Base-by-base conservation (phyloP, 2,797 vertebrate genomes). In the Sebastes aleutianus region DNA sequence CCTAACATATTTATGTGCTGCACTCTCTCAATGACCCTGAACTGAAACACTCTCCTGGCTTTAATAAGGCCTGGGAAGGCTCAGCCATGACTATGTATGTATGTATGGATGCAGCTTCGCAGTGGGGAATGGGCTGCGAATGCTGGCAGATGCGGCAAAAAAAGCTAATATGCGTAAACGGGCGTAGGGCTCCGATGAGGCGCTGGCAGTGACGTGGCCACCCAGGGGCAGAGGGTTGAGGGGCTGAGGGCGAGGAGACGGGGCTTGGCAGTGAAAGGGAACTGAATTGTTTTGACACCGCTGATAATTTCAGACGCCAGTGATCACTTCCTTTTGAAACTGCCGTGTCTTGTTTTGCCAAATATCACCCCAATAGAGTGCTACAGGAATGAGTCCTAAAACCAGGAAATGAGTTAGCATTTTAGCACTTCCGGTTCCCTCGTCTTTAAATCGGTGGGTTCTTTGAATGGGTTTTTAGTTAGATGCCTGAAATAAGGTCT, bases 251-350 rank as follows among this genome's bases (percentile, higher is more conserved):
- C 67, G 68, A 78, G 80, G 89, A 75, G 80, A 76, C 85, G 72
- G 74, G 80, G 85, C 91, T 86, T 86, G 91, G 93, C 93, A 93
- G 86, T 56, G 85, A 70, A 85, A 85, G 91, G 88, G 93, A 93
- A 94, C 82, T 82, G 89, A 96, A 94, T 94, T 94, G 90, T 96
- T 96, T 95, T 95, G 95, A 96, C 95, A 95, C 86, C 82, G 68
- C 88, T 89, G 88, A 91, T 94, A 88, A 94, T 91, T 93, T 91
- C 89, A 93, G 92, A 92, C 82, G 79, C 88, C 82, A 88, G 86
- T 88, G 91, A 95, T 94, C 75, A 32, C 47, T 58, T 77, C 61
- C 67, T 3, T 50, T 50, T 50, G 14, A 39, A 39, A 66, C 20
- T 3, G 6, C 1, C 16, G 20, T 8, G 54, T 26, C 14, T 72